Conservation (phyloP, 2,797 vertebrate species). For the Antennarius maculatus region DNA sequence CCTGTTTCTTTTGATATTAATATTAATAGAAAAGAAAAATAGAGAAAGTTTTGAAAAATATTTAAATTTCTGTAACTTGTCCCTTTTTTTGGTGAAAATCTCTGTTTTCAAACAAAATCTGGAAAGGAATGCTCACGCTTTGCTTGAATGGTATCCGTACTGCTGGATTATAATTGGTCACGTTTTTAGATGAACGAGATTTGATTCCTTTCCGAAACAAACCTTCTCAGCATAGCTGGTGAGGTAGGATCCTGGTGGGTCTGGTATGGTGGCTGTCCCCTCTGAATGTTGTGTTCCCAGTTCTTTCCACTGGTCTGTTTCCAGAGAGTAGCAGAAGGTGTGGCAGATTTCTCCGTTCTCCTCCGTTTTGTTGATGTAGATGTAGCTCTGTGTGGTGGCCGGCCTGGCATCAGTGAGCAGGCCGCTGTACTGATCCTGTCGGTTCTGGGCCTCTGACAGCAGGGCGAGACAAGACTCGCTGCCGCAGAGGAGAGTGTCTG, state of each 20-base stretch:
- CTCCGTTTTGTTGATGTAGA: conserved; percentile 96
- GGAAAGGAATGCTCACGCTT: no score
- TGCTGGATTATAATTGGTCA: neutral
- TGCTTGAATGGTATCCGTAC: neutral
- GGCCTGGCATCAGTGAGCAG: conserved; percentile 90
- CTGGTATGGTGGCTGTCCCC: conserved; percentile 75
- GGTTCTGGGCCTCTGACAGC: conserved; percentile 81
- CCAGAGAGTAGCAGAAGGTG: conserved; percentile 93
- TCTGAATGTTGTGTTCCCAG: conserved; percentile 68
- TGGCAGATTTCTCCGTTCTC: conserved; percentile 85
- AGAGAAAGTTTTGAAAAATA: no score
- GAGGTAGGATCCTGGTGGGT: conserved; percentile 91
- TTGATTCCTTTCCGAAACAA: neutral
- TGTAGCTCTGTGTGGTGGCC: conserved; percentile 92
- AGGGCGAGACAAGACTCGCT: conserved; percentile 78
- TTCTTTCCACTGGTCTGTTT: conserved; percentile 89
- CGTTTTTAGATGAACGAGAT: neutral
- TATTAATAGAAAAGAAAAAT: no score
- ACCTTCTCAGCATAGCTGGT: conserved; percentile 91
- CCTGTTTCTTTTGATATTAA: no score
- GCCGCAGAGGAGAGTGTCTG: conserved; percentile 80
- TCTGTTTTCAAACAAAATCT: no score
- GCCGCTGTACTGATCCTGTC: conserved; percentile 82
- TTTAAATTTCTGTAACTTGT: no score
- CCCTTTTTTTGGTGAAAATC: no score